Evolutionary conservation across 2,113 vertebrate species (phyloP).

Genomic region (Ondatra zibethicus): DNA sequence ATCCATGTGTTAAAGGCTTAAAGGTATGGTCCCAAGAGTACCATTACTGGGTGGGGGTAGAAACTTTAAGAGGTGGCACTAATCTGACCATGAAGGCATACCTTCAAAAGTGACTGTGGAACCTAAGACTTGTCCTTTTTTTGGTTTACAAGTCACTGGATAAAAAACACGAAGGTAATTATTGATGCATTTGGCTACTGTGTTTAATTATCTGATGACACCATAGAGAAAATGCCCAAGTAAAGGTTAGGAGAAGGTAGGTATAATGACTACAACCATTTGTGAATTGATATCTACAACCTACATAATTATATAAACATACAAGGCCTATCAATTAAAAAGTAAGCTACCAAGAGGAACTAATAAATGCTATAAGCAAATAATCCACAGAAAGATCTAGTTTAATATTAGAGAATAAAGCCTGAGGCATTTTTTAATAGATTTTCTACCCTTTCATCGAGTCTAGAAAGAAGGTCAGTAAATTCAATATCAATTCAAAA

Average conservation of each 20-base stretch:
- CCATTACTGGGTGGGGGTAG: rapidly evolving
- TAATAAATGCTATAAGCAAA: not conserved
- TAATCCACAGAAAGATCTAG: not conserved
- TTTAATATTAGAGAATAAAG: not conserved
- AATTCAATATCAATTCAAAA: not conserved
- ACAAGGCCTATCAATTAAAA: not conserved
- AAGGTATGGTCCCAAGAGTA: not conserved
- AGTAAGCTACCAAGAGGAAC: not conserved
- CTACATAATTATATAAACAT: too few species aligned
- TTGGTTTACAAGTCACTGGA: not conserved
- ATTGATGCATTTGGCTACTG: not conserved
- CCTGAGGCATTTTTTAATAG: too few species aligned
- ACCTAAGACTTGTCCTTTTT: not conserved
- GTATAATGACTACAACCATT: not conserved
- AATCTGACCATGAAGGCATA: not conserved
- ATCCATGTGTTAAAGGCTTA: not conserved
- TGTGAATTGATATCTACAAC: not conserved
- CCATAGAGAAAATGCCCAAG: not conserved
- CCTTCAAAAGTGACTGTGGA: not conserved
- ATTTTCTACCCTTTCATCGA: too few species aligned
- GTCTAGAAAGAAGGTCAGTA: too few species aligned
- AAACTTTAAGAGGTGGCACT: not conserved
- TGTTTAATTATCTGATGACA: not conserved
- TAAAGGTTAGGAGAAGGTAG: not conserved
- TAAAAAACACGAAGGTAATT: not conserved